A percentile compares a stretch with the other conserved stretches of the same genome.
Evolutionary conservation across 2,888 invertebrate species (phyloP).

Genomic region (Xylota segnis): DNA sequence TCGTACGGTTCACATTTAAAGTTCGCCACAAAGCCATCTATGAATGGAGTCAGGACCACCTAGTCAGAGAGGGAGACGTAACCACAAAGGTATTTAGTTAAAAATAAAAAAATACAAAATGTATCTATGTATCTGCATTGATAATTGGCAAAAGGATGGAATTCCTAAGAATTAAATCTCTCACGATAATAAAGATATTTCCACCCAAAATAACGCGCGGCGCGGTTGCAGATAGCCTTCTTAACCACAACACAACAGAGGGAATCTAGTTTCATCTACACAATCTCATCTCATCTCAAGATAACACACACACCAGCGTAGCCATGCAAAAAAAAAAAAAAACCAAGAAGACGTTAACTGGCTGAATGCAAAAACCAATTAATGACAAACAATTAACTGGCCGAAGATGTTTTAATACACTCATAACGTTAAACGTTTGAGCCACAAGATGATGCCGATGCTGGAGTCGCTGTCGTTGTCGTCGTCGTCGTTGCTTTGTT

Average conservation of each 20-base stretch:
- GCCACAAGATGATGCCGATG: conserved; percentile 44
- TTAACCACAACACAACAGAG: conserved; percentile 15
- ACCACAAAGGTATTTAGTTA: conserved; percentile 24
- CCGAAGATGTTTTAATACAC: conserved; percentile 66
- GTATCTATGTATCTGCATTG: not conserved
- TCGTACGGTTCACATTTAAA: conserved; percentile 54
- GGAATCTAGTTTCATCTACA: conserved; percentile 59
- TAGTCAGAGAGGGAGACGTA: conserved; percentile 17
- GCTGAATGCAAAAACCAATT: conserved; percentile 70
- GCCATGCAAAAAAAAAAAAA: conserved; percentile 17
- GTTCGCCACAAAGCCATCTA: conserved; percentile 28
- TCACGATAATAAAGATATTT: conserved; percentile 53
- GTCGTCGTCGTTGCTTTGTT: conserved; percentile 42
- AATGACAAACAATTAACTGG: conserved; percentile 74
- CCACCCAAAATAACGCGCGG: conserved; percentile 14
- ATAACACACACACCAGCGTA: conserved; percentile 1
- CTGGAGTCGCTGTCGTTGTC: not conserved
- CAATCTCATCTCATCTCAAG: conserved; percentile 48
- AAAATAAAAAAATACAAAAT: conserved; percentile 20
- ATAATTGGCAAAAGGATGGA: conserved; percentile 15
- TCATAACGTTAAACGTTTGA: conserved; percentile 62
- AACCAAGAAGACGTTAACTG: conserved; percentile 45
- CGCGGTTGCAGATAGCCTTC: not conserved
- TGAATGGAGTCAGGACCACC: conserved; percentile 55
- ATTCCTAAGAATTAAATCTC: conserved; percentile 50